A percentile compares a stretch with the other conserved stretches of the same genome.
These are phyloP conservation scores for Myotis yumanensis DNA, from an alignment of 2,113 vertebrate species.

Conservation along the genomic window DNA sequence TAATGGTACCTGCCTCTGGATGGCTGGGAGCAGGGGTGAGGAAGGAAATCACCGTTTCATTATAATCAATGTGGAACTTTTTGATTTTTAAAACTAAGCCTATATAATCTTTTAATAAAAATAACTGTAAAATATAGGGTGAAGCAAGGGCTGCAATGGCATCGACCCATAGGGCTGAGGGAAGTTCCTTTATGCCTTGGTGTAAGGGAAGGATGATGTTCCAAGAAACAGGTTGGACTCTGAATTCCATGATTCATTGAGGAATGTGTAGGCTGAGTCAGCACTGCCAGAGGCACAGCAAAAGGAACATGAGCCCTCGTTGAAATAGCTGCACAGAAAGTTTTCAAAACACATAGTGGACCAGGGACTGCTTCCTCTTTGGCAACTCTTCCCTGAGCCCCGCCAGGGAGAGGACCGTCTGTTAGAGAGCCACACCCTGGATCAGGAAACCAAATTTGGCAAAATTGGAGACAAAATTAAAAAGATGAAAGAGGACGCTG, in stretches of 20 bases:
- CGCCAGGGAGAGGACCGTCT: neutral
- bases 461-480: neutral
- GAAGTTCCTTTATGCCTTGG: neutral
- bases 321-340: neutral
- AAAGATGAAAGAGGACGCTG: neutral
- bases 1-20: neutral
- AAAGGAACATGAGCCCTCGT: neutral
- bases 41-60: neutral
- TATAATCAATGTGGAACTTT: neutral
- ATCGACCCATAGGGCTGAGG: neutral
- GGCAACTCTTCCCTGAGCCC: neutral
- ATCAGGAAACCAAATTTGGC: neutral
- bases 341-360: neutral
- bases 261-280: neutral
- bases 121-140: neutral
- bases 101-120: conserved; percentile 4
- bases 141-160: neutral
- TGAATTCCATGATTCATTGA: neutral
- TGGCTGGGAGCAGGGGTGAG: neutral
- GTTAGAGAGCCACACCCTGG: neutral
- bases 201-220: neutral
- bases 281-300: neutral
- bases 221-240: neutral
- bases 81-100: neutral
- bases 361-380: neutral